These are phyloP conservation scores for Siniperca scherzeri DNA, from an alignment of 2,797 vertebrate species.

Conservation along the genomic window DNA sequence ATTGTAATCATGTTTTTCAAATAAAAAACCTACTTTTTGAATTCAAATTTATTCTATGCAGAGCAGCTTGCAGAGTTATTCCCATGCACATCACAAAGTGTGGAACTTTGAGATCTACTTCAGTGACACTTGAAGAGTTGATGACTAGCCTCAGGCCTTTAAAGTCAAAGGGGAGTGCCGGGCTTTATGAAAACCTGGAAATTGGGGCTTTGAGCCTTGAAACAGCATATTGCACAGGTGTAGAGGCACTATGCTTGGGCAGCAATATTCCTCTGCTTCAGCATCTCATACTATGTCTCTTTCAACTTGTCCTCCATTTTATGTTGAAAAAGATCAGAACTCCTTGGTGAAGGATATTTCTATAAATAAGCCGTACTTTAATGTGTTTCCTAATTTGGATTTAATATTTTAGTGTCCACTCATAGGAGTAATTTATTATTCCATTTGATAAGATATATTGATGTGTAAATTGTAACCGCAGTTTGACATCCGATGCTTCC, in stretches of 20 bases:
- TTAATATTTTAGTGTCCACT: not conserved
- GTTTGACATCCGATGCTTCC: not conserved
- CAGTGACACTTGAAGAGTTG: conserved; percentile 43
- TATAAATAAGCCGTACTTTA: conserved; percentile 16
- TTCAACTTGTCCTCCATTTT: conserved; percentile 29
- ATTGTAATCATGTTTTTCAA: not conserved
- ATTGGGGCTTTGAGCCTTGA: conserved; percentile 43
- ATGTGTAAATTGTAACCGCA: not conserved
- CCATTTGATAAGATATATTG: conserved; percentile 8
- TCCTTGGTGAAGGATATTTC: not conserved
- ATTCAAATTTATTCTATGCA: not conserved
- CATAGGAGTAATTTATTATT: conserved; percentile 6
- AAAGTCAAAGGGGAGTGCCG: conserved; percentile 45
- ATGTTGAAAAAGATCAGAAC: conserved; percentile 15
- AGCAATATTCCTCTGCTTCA: conserved; percentile 8
- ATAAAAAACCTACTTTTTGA: not conserved
- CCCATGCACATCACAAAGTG: not conserved
- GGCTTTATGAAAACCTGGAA: conserved; percentile 57
- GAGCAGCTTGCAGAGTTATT: conserved; percentile 10
- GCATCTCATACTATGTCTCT: conserved; percentile 28
- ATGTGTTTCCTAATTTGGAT: no score
- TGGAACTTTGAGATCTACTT: conserved; percentile 25
- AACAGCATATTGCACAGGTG: conserved; percentile 31
- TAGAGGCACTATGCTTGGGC: not conserved
- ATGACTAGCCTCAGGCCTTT: conserved; percentile 45